Conservation (phyloP, 2,113 vertebrate genomes). For the Telmatochromis bifrenatus region DNA sequence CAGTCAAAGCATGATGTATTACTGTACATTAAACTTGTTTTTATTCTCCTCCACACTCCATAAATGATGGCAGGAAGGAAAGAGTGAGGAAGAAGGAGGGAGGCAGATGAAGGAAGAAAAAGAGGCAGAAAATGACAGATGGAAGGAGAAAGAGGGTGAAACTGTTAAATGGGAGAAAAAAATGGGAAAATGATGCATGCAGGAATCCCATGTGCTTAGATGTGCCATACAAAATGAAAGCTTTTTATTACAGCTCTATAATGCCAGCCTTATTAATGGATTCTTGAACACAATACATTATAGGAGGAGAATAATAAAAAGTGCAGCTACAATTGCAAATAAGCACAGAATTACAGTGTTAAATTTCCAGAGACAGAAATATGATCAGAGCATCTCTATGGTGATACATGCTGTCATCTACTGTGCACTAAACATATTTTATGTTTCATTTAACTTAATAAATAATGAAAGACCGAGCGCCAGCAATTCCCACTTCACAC, state of each 20-base stretch:
- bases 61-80: neutral
- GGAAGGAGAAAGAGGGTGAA: neutral
- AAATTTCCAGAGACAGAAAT: neutral
- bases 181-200: neutral
- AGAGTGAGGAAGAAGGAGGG: neutral
- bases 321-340: neutral
- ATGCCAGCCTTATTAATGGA: neutral
- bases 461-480: neutral
- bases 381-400: neutral
- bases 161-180: neutral
- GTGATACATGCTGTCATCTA: neutral
- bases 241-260: neutral
- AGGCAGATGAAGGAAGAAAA: neutral
- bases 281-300: neutral
- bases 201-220: neutral
- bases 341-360: neutral
- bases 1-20: constrained; percentile 39
- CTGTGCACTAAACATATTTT: neutral
- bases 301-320: neutral
- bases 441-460: neutral
- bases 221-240: neutral
- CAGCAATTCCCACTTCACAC: rapidly evolving
- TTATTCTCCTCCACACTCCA: constrained; percentile 18
- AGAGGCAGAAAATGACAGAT: neutral
- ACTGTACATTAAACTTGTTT: constrained; percentile 38